A percentile compares a stretch with the other conserved stretches of the same genome.
phyloP scores from a whole-genome alignment of 2,888 invertebrate genomes.

The Lasioglossum pauxillum region DNA sequence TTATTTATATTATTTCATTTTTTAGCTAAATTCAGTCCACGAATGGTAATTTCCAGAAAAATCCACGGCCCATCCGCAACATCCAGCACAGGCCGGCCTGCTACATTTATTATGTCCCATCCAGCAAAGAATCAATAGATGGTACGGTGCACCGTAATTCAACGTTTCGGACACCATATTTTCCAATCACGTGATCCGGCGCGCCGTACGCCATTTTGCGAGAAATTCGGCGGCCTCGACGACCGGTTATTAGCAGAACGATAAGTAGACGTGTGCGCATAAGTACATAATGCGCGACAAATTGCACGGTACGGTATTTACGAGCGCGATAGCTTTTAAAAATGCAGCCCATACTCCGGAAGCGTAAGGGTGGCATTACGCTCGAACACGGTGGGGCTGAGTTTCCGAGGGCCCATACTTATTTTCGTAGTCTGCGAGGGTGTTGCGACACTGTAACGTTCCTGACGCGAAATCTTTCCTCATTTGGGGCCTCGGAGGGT shows the following conservation, averaged over 20 bases:
- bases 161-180: conserved; percentile 1
- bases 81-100: neutral
- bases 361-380: conserved; percentile 50
- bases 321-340: conserved; percentile 46
- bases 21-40: neutral
- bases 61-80: neutral
- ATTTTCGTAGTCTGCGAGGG: conserved; percentile 19
- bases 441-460: conserved; percentile 41
- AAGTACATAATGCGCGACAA: conserved; percentile 51
- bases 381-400: conserved; percentile 20
- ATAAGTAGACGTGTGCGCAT: conserved; percentile 11
- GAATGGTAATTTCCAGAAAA: neutral
- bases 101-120: neutral
- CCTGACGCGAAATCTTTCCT: conserved; percentile 28
- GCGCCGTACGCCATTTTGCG: conserved; percentile 10
- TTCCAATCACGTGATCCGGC: neutral
- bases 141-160: neutral
- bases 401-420: conserved; percentile 23
- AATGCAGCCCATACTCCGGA: conserved; percentile 39
- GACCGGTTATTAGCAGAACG: conserved; percentile 13
- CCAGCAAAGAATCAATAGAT: conserved; percentile 2
- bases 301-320: conserved; percentile 38
- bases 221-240: conserved; percentile 13
- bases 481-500: neutral
- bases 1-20: too few relatives aligned